These are phyloP conservation scores for Sceliomorpha sp. DNA, from an alignment of 2,888 invertebrate genomes.

Conservation along the genomic window DNA sequence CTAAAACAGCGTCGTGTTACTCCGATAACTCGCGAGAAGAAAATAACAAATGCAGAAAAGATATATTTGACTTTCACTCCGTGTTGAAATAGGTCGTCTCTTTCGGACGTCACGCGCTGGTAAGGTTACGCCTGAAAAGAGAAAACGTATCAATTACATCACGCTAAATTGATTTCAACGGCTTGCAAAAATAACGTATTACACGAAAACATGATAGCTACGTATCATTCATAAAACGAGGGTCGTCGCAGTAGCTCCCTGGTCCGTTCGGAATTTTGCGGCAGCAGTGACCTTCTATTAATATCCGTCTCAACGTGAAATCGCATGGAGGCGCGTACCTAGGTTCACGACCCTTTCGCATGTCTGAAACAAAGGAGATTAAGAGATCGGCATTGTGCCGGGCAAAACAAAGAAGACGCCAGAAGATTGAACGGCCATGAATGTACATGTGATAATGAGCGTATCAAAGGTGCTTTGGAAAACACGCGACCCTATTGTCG, in stretches of 20 bases:
- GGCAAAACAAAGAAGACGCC: conserved; percentile 59
- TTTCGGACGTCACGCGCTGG: not conserved
- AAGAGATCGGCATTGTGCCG: conserved; percentile 58
- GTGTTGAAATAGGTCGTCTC: conserved; percentile 34
- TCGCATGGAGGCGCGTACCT: conserved; percentile 43
- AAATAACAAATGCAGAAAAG: conserved; percentile 4
- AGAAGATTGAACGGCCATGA: conserved; percentile 37
- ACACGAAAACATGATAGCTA: no score
- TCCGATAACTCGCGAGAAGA: conserved; percentile 7
- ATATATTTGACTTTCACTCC: conserved; percentile 9
- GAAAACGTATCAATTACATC: no score
- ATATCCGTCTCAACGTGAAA: conserved; percentile 43
- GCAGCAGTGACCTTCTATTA: not conserved
- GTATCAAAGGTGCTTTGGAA: conserved; percentile 45
- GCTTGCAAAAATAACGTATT: no score
- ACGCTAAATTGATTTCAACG: no score
- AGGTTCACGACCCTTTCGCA: conserved; percentile 34
- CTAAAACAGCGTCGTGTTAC: not conserved
- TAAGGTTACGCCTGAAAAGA: no score
- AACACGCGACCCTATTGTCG: conserved; percentile 44
- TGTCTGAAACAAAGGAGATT: conserved; percentile 33
- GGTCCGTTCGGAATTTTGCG: not conserved
- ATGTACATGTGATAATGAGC: conserved; percentile 59
- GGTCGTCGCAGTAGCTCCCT: no score
- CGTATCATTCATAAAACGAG: no score